A percentile compares a stretch with the other conserved stretches of the same genome.
Conservation (phyloP, 2,113 vertebrate genomes). For the Ahaetulla prasina region DNA sequence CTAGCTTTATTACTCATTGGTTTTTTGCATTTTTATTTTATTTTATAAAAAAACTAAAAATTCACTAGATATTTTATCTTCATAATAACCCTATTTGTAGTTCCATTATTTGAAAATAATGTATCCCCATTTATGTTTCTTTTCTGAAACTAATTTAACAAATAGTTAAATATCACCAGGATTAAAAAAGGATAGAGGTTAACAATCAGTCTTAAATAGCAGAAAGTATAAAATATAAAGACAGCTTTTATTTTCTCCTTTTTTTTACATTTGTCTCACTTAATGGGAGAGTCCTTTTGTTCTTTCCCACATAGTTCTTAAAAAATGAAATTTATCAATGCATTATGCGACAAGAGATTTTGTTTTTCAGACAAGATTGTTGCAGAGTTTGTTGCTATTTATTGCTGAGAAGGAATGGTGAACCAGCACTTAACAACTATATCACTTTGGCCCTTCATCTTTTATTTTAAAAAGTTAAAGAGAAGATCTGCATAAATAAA, state of each 20-base stretch:
- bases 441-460: neutral
- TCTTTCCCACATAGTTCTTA: neutral
- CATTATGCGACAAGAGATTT: neutral
- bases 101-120: neutral
- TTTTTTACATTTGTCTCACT: neutral
- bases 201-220: neutral
- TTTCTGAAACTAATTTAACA: neutral
- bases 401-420: neutral
- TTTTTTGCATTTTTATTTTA: neutral
- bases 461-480: neutral
- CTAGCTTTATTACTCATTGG: neutral
- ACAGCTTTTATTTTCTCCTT: neutral
- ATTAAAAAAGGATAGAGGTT: neutral
- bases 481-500: neutral
- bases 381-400: neutral
- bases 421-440: neutral
- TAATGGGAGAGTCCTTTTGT: neutral
- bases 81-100: neutral
- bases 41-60: neutral
- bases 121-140: neutral
- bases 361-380: neutral
- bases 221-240: neutral
- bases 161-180: neutral
- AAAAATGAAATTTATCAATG: neutral
- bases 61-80: neutral